phyloP scores from a whole-genome alignment of 2,113 vertebrate genomes.

The Psittacara wagleri region DNA sequence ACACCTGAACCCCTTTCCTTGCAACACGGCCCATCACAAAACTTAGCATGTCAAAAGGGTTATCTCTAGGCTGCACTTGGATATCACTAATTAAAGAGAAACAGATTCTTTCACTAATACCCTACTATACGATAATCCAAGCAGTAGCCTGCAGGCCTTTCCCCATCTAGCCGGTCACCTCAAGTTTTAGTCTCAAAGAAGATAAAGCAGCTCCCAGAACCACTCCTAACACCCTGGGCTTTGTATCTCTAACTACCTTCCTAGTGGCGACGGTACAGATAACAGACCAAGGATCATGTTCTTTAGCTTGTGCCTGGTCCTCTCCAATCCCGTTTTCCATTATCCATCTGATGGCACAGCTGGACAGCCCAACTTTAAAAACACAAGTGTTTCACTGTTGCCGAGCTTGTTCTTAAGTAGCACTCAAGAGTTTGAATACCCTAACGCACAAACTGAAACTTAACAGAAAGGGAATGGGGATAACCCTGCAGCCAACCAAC shows the following conservation, averaged over 20 bases:
- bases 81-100: slow-evolving; percentile 3
- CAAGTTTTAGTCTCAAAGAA: background rate
- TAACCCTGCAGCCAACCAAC: background rate
- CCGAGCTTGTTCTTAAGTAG: background rate
- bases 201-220: background rate
- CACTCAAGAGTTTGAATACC: background rate
- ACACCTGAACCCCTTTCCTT: background rate
- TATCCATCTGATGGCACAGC: background rate
- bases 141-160: background rate
- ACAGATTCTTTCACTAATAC: slow-evolving; percentile 13
- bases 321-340: background rate
- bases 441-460: background rate
- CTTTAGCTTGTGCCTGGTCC: background rate
- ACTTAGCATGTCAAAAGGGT: background rate
- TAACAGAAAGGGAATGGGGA: background rate
- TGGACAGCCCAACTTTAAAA: background rate
- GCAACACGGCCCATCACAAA: accelerated
- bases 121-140: background rate
- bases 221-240: background rate
- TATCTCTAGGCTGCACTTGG: background rate
- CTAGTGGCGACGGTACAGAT: no score
- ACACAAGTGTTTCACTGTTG: background rate
- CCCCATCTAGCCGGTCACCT: background rate
- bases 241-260: background rate
- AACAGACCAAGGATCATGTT: background rate